phyloP scores from a whole-genome alignment of 2,113 vertebrate species.

The Jaculus jaculus region DNA sequence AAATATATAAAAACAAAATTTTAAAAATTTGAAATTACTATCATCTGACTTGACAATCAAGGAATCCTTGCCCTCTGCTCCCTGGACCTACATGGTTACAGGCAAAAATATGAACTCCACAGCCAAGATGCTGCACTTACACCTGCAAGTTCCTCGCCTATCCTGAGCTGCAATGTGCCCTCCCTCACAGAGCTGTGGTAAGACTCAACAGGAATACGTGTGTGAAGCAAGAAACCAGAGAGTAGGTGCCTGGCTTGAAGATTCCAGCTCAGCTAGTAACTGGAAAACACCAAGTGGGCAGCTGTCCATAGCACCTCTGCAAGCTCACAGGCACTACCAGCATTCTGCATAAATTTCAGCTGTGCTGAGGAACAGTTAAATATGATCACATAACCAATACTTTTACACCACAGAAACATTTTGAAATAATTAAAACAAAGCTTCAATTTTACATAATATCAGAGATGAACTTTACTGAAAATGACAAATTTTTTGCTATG shows the following conservation, averaged over 20 bases:
- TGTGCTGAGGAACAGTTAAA: rapidly evolving
- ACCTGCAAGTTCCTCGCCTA: neutral
- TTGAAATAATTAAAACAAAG: neutral
- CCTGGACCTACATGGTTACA: rapidly evolving
- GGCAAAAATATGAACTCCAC: neutral
- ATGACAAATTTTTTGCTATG: neutral
- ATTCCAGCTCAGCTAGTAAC: rapidly evolving
- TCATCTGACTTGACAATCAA: neutral
- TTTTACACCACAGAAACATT: neutral
- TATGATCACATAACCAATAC: neutral
- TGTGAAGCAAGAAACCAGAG: neutral
- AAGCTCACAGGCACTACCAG: too few species aligned
- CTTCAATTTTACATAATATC: neutral
- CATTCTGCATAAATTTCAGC: rapidly evolving
- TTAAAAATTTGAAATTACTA: neutral
- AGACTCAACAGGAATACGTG: rapidly evolving
- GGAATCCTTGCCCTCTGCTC: rapidly evolving
- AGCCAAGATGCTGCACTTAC: rapidly evolving
- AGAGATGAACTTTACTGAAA: neutral
- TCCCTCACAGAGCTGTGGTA: rapidly evolving
- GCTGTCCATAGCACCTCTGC: too few species aligned
- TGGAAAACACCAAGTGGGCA: rapidly evolving
- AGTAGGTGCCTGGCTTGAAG: rapidly evolving
- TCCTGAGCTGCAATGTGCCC: rapidly evolving
- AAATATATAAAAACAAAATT: too few species aligned